Percentiles rank a stretch among this genome's conserved stretches.
Conservation (phyloP, 1,140 invertebrate species). For the Drosophila murphyi region DNA sequence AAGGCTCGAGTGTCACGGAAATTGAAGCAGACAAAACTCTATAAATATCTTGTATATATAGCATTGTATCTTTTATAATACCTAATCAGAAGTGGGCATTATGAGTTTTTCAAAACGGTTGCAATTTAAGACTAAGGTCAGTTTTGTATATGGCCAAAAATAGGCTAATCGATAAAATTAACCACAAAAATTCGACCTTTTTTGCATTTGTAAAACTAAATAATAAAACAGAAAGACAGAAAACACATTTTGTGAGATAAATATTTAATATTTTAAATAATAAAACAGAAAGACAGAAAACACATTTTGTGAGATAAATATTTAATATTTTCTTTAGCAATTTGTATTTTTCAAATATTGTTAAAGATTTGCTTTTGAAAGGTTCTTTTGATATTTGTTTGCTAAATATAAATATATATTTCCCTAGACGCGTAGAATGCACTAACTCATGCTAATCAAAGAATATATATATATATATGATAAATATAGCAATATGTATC, state of each 20-base stretch:
- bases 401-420: no score
- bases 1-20: constrained; percentile 63
- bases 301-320: background rate
- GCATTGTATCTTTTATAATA: constrained; percentile 5
- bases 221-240: background rate
- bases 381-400: no score
- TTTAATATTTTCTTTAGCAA: no score
- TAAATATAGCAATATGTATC: no score
- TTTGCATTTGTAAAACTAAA: background rate
- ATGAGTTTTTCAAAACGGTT: background rate
- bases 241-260: background rate
- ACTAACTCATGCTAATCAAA: no score
- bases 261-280: background rate
- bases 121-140: constrained; percentile 5
- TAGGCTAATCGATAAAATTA: no score
- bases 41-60: constrained; percentile 15
- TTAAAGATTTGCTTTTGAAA: background rate
- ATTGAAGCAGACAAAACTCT: constrained; percentile 61
- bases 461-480: no score
- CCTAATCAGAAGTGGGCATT: constrained; percentile 4
- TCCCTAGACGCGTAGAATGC: no score
- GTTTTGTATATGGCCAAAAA: constrained; percentile 3
- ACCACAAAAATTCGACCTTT: background rate
- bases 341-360: no score
- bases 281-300: background rate